Evolutionary conservation across 2,797 vertebrate genomes (phyloP).

Genomic region (Gallirallus australis): DNA sequence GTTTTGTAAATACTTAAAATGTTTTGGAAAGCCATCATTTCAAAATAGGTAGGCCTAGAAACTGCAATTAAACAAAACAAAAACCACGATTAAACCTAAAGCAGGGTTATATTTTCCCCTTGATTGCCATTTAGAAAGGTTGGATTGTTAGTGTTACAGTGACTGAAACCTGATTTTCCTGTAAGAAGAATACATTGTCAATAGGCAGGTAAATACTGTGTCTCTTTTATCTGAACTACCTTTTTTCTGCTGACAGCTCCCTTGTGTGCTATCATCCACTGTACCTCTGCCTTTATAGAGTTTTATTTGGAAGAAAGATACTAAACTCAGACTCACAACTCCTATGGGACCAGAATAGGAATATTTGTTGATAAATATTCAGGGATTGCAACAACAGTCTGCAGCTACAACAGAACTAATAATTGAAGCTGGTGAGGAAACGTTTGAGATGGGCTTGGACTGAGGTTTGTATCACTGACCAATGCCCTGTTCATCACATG

Average conservation of each 20-base stretch:
- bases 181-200: background rate
- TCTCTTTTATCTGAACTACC: background rate
- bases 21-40: background rate
- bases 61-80: background rate
- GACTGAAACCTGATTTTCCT: background rate
- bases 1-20: background rate
- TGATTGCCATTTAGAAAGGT: background rate
- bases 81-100: background rate
- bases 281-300: background rate
- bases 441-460: background rate
- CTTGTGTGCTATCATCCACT: fast-evolving
- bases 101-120: background rate
- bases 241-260: background rate
- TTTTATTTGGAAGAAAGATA: background rate
- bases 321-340: background rate
- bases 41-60: background rate
- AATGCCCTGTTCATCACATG: background rate
- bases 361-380: background rate
- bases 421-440: background rate
- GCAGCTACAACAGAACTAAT: background rate
- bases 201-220: background rate
- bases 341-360: background rate
- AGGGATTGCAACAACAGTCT: background rate
- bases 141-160: background rate
- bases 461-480: background rate